phyloP scores from a whole-genome alignment of 2,888 invertebrate species.

The Neria commutata region DNA sequence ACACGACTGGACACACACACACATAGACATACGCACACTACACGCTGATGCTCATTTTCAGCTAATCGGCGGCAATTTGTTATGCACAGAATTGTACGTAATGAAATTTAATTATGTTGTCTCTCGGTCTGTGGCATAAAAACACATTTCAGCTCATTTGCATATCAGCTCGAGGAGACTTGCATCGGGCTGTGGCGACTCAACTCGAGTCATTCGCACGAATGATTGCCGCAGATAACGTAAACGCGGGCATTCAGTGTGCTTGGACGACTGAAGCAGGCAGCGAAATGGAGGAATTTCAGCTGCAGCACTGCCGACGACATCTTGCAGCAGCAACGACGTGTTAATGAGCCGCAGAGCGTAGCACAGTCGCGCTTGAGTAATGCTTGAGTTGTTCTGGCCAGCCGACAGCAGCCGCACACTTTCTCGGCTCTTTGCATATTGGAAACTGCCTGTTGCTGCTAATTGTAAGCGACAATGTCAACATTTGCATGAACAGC shows the following conservation, averaged over 20 bases:
- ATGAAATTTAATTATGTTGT: slow-evolving; percentile 57
- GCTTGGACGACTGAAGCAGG: too few species aligned
- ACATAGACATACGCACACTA: background rate
- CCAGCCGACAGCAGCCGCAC: background rate
- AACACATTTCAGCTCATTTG: slow-evolving; percentile 26
- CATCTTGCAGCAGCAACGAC: too few species aligned
- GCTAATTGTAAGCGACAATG: background rate
- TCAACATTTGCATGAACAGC: background rate
- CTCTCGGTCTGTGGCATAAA: slow-evolving; percentile 40
- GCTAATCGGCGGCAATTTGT: slow-evolving; percentile 51
- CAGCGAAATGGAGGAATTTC: slow-evolving; percentile 25
- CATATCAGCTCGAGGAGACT: slow-evolving; percentile 45
- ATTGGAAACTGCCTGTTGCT: background rate
- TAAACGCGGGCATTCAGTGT: too few species aligned
- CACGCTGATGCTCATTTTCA: slow-evolving; percentile 10
- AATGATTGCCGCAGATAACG: too few species aligned
- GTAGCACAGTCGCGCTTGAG: background rate
- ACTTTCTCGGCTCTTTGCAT: background rate
- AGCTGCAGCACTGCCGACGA: too few species aligned
- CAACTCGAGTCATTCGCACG: too few species aligned
- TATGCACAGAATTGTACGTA: slow-evolving; percentile 41
- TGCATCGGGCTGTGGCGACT: too few species aligned
- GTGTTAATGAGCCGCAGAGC: background rate
- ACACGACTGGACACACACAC: too few species aligned
- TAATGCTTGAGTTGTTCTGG: background rate